Percentiles rank a stretch among this genome's conserved stretches.
These are phyloP conservation scores for Drosophila pseudoobscura DNA, from an alignment of 1,140 invertebrate species.

Conservation along the genomic window DNA sequence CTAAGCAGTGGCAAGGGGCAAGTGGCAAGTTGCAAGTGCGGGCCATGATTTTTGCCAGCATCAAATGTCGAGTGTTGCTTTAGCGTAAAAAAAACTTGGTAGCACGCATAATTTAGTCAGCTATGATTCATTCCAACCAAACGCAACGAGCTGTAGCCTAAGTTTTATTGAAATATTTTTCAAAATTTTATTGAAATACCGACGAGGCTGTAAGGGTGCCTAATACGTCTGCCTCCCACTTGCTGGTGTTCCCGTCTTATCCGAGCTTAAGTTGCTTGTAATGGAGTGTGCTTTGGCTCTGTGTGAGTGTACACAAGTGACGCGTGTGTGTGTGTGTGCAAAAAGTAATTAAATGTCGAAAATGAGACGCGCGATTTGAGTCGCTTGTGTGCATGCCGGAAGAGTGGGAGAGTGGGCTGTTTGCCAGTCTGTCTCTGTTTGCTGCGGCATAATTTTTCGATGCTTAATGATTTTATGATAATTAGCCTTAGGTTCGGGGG, in stretches of 20 bases:
- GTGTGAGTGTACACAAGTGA: too few relatives aligned
- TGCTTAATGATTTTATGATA: constrained; percentile 80
- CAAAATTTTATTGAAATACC: too few relatives aligned
- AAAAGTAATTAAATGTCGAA: constrained; percentile 77
- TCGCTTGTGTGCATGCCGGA: constrained; percentile 10
- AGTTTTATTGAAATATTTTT: too few relatives aligned
- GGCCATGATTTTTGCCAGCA: too few relatives aligned
- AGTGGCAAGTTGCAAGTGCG: too few relatives aligned
- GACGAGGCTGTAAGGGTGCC: too few relatives aligned
- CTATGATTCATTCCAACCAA: constrained; percentile 12
- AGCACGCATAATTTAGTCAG: too few relatives aligned
- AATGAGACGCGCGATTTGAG: constrained; percentile 72
- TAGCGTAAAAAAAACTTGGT: too few relatives aligned
- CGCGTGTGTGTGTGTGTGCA: constrained; percentile 32
- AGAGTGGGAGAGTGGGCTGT: not conserved
- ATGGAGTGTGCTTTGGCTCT: constrained; percentile 49
- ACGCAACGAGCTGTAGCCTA: constrained; percentile 22
- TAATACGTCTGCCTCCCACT: not conserved
- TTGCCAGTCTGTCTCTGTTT: constrained; percentile 19
- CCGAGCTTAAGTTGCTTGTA: constrained; percentile 63
- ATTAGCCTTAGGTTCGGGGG: constrained; percentile 67
- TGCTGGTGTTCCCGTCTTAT: constrained; percentile 2
- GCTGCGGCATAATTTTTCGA: constrained; percentile 68
- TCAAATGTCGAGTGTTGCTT: too few relatives aligned
- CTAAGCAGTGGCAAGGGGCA: constrained; percentile 8